Evolutionary conservation across 2,888 invertebrate genomes (phyloP).

Genomic region (Oxystoma pomonae): DNA sequence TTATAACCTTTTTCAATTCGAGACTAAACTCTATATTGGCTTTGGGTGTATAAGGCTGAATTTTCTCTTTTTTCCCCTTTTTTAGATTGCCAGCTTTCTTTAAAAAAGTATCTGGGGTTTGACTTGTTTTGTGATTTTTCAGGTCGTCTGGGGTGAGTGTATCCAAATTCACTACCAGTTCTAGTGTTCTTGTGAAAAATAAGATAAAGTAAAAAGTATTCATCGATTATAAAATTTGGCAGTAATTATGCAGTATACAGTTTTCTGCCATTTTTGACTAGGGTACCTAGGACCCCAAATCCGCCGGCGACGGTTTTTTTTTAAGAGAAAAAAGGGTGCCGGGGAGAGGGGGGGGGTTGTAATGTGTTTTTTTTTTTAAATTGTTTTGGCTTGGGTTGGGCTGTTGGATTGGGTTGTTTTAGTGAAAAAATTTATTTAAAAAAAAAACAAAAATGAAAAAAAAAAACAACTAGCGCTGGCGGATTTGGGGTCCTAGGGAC

Average conservation of each 20-base stretch:
- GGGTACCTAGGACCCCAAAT: too few species aligned
- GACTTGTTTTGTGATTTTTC: not conserved
- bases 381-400: too few species aligned
- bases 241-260: not conserved
- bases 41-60: constrained; percentile 56
- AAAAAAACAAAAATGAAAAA: too few species aligned
- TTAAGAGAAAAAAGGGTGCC: too few species aligned
- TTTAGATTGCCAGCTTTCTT: not conserved
- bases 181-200: not conserved
- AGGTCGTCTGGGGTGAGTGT: constrained; percentile 17
- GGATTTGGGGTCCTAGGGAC: too few species aligned
- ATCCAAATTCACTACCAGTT: constrained; percentile 12
- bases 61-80: not conserved
- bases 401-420: too few species aligned
- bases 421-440: too few species aligned
- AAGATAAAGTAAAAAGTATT: not conserved
- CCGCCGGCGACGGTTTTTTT: too few species aligned
- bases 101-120: not conserved
- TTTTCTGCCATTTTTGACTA: not conserved
- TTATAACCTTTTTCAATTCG: constrained; percentile 58
- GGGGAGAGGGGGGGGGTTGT: too few species aligned
- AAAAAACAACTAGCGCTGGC: too few species aligned
- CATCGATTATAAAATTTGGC: not conserved
- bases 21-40: constrained; percentile 51
- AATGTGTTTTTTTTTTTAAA: too few species aligned